These are phyloP conservation scores for Rhadinocentrus ornatus DNA, from an alignment of 2,797 vertebrate species.

Conservation along the genomic window DNA sequence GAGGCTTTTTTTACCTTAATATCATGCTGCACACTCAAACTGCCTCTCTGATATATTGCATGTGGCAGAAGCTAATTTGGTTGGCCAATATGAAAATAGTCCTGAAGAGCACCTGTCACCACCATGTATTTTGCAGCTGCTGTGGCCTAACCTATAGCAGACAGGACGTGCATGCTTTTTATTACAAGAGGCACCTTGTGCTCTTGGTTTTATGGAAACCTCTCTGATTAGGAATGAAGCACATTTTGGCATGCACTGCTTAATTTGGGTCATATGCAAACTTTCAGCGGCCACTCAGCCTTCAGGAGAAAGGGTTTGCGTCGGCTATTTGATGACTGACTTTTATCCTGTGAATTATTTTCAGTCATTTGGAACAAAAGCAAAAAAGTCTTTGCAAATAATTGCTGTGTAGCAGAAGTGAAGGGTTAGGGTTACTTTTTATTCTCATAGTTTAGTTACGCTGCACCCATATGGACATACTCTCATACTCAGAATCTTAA, in stretches of 20 bases:
- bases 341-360: constrained; percentile 55
- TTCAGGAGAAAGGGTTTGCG: constrained; percentile 65
- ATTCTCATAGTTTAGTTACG: not conserved
- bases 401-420: constrained; percentile 30
- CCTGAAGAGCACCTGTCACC: constrained; percentile 56
- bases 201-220: constrained; percentile 70
- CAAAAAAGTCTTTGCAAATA: constrained; percentile 32
- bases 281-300: constrained; percentile 38
- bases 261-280: constrained; percentile 71
- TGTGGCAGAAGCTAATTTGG: constrained; percentile 39
- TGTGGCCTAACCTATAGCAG: constrained; percentile 51
- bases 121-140: constrained; percentile 58
- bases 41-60: constrained; percentile 23
- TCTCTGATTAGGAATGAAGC: constrained; percentile 69
- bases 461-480: not conserved
- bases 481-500: not conserved
- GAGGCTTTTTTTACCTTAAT: not conserved
- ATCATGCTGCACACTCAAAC: not conserved
- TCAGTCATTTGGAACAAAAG: constrained; percentile 53
- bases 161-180: constrained; percentile 44
- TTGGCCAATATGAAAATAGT: constrained; percentile 41
- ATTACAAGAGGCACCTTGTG: constrained; percentile 77
- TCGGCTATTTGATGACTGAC: constrained; percentile 38
- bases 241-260: constrained; percentile 47
- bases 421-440: not conserved